Evolutionary conservation across 2,113 vertebrate species (phyloP), one percentile per base, ranked within the genome.

Genomic region (Sigmodon hispidus): DNA sequence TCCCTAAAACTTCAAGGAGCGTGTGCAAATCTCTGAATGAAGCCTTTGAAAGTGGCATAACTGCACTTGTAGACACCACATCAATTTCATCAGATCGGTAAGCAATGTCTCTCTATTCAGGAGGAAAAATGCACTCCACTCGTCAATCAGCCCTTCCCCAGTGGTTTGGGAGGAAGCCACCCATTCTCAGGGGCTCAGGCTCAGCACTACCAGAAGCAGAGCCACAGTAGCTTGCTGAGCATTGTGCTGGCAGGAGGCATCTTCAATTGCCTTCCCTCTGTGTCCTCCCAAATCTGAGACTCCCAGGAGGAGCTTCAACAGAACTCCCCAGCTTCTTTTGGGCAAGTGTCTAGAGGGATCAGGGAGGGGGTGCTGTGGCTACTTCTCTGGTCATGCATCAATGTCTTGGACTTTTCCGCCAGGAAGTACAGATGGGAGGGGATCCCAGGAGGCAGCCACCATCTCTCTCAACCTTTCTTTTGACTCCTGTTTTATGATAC

Each of bases 31-130:
- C 92, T 93, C 57, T 48, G 96, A 96, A 96, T 36, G 89, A 92
- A 81, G 85, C 88, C 0, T 0, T 22, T 83, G 94, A 84, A 95
- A 96, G 96, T 90, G 67, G 88, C 93, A 77, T 96, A 73, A 91
- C 95, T 95, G 93, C 85, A 81, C 81, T 86, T 77, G 61, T 16
- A 92, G 88, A 88, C 31, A 5, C 80, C 63, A 88, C 90, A 87
- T 89, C 93, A 88, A 75, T 97, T 92, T 79, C 86, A 90, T 87
- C 96, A 88, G 75, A 94, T 98, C 92, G 96, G 88, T 96, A 92
- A 96, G 85, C 90, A 63, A 93, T 86, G 92, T 97, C 81, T 96
- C 92, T 90, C 72, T 73, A 77, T 91, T 96, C 92, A 76, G 87
- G 80, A 93, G 85, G 89, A 87, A 96, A 96, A 97, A 91, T 90